Evolutionary conservation across 2,888 invertebrate species (phyloP).

Genomic region (Camptogramma bilineatum): DNA sequence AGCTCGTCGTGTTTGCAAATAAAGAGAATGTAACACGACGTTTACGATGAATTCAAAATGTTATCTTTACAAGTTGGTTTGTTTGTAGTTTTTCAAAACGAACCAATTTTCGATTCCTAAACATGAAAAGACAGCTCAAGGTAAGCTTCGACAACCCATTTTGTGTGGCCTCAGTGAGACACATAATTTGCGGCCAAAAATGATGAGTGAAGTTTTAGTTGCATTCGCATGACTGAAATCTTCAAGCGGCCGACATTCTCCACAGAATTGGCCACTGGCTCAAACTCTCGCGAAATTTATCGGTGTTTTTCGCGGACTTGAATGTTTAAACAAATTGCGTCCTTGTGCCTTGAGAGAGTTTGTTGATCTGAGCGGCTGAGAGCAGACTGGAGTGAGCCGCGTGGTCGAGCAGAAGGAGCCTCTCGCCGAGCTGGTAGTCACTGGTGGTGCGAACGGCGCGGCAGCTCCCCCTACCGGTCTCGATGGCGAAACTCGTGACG

Average conservation of each 20-base stretch:
- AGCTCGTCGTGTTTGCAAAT: not conserved
- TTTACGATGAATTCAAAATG: too few relatives aligned
- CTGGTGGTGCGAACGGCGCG: conserved; percentile 52
- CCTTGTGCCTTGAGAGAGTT: conserved; percentile 71
- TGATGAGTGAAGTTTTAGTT: too few relatives aligned
- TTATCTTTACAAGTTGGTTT: too few relatives aligned
- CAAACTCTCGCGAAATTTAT: too few relatives aligned
- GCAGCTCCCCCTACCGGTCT: conserved; percentile 65
- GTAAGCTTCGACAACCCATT: not conserved
- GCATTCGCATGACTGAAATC: too few relatives aligned
- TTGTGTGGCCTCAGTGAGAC: not conserved
- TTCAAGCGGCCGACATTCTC: too few relatives aligned
- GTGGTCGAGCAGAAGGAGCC: conserved; percentile 74
- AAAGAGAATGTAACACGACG: not conserved
- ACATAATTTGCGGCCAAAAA: not conserved
- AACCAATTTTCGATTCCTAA: too few relatives aligned
- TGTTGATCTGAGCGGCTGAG: conserved; percentile 77
- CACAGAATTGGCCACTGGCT: too few relatives aligned
- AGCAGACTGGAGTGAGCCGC: conserved; percentile 77
- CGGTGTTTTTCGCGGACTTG: not conserved
- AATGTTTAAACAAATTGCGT: conserved; percentile 73
- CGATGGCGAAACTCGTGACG: conserved; percentile 76
- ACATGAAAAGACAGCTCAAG: too few relatives aligned
- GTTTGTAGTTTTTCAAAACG: too few relatives aligned
- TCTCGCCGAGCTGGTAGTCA: conserved; percentile 73